These are phyloP conservation scores for Cerastoderma edule DNA, from an alignment of 2,888 invertebrate genomes.

Conservation along the genomic window DNA sequence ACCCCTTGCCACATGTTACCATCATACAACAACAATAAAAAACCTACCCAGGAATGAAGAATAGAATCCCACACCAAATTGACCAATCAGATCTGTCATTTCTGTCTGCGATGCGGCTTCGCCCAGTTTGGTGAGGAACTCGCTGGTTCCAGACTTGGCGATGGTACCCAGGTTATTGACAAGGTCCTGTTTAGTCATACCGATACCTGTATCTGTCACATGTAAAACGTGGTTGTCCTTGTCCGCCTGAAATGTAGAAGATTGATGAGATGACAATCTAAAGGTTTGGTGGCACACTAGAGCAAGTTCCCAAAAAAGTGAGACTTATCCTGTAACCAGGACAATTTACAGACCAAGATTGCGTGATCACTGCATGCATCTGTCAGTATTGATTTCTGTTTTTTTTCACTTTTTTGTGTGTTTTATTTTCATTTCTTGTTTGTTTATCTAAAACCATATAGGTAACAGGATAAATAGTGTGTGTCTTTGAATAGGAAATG, in stretches of 20 bases:
- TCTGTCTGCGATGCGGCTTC: constrained; percentile 85
- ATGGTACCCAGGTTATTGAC: constrained; percentile 98
- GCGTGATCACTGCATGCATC: too few species aligned
- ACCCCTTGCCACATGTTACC: too few species aligned
- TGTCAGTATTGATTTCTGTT: too few species aligned
- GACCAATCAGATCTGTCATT: constrained; percentile 98
- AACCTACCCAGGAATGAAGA: constrained; percentile 92
- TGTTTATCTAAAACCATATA: too few species aligned
- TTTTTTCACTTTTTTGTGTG: too few species aligned
- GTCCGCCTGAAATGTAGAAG: constrained; percentile 88
- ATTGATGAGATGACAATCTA: background rate
- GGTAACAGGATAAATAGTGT: too few species aligned
- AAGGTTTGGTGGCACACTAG: background rate
- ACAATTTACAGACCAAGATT: too few species aligned
- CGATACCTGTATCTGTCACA: constrained; percentile 98
- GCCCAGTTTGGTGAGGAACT: constrained; percentile 95
- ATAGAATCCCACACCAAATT: constrained; percentile 99
- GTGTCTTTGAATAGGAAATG: too few species aligned
- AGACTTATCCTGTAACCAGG: too few species aligned
- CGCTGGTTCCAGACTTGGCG: constrained; percentile 98
- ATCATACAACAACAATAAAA: too few species aligned
- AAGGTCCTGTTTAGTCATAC: constrained; percentile 97
- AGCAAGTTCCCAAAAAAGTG: background rate
- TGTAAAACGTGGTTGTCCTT: constrained; percentile 95
- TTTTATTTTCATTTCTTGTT: too few species aligned